These are phyloP conservation scores for Pseudonaja textilis DNA, from an alignment of 2,113 vertebrate species.

Conservation along the genomic window DNA sequence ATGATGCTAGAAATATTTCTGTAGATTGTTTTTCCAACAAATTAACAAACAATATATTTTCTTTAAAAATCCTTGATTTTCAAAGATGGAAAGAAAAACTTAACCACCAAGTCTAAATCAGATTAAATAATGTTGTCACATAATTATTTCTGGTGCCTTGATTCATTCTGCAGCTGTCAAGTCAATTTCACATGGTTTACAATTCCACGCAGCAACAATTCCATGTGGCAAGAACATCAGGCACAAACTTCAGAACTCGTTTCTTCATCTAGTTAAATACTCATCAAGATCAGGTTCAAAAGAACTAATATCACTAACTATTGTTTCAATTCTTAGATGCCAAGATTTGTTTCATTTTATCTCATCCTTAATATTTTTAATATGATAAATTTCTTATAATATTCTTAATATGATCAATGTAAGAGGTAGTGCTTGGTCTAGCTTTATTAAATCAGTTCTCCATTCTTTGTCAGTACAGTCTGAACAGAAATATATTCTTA, in stretches of 20 bases:
- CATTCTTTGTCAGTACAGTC: background rate
- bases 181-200: background rate
- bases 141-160: background rate
- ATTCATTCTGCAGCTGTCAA: background rate
- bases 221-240: background rate
- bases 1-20: background rate
- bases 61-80: background rate
- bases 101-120: background rate
- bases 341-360: background rate
- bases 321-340: background rate
- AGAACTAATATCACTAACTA: background rate
- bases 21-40: background rate
- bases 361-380: background rate
- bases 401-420: background rate
- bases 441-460: background rate
- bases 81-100: background rate
- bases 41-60: background rate
- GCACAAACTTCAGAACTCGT: background rate
- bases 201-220: background rate
- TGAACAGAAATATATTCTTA: background rate
- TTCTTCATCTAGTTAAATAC: background rate
- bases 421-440: background rate
- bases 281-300: background rate
- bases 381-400: background rate
- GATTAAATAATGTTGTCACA: background rate